Base-by-base conservation (phyloP, 1,140 invertebrate genomes). In the Samia ricini region DNA sequence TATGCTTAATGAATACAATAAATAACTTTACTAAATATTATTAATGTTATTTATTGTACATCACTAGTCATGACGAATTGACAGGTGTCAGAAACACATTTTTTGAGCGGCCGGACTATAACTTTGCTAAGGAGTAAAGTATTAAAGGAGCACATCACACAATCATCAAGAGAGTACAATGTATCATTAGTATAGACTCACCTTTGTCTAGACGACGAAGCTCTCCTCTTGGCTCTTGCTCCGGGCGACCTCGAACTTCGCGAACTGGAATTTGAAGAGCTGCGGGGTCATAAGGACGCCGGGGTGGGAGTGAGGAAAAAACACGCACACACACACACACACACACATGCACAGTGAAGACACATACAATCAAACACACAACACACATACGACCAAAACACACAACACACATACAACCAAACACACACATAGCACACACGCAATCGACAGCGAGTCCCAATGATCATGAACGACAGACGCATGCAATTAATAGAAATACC, bases 181-280 rank as follows among this genome's bases (percentile, higher is more conserved):
- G n/a, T 12, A 42, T 42, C 12, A 42, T 42, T 42, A 42, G 15
- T 42, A 12, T 12, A 2, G 33, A 57, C 66, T 68, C 73, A 88
- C 89, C 89, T 89, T 74, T 90, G 89, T 66, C 82, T 77, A 15
- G 85, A 85, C 22, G 89, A 88, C 52, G 85, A 85, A 1, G 82
- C 83, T 56, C 80, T 69, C 64, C 84, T 64, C 77, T 88, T 89
- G 66, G 83, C 81, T n/a, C 85, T 70, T 26, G 81, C 81, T 24
- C 82, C 82, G 42, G 85, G 77, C 29, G 85, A 83, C 60, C 85
- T 81, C 63, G 87, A 89, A 72, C 80, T 89, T 66, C 85, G 91
- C 77, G 93, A 93, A 76, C 92, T 90, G 88, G 83, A 90, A 90
- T 83, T 81, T 86, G 82, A 90, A 88, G 81, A 86, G 85, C 87